Evolutionary conservation across 23 tunicate species (phyloP), one percentile per base, ranked within the genome.

Genomic region (Ascidia mentula): DNA sequence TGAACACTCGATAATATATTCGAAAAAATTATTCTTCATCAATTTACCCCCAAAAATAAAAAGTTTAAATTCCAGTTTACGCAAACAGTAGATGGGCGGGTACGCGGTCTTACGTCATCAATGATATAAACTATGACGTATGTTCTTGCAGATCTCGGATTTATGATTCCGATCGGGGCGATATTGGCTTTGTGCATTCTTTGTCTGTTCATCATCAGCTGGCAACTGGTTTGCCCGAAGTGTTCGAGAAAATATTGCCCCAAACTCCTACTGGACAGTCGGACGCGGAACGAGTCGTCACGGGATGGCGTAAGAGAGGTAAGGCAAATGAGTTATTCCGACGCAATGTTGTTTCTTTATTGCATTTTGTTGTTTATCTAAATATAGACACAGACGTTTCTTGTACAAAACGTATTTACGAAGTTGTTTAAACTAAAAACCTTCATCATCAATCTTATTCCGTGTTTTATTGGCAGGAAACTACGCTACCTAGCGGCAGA

Each of bases 81-180:
- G n/a, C n/a, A n/a, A n/a, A n/a, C n/a, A n/a, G n/a, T n/a, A n/a
- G n/a, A n/a, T n/a, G n/a, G n/a, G n/a, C n/a, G n/a, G n/a, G n/a
- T n/a, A n/a, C n/a, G n/a, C n/a, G n/a, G n/a, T n/a, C n/a, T 4
- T 71, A 71, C 74, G 74, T 18, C 74, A 71, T 18, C 74, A 9
- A 1, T 71, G 74, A 71, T 12, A 36, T 69, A 42, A 53, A 53
- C 24, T 53, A 53, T 28, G 7, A 9, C 24, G 1, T 53, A 28
- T 9, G 22, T 26, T 53, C 24, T 53, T 37, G 32, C 46, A 92
- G 97, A 92, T 77, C 85, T 92, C 18, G 97, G 97, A 31, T 92
- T 92, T 61, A 83, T 92, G 92, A 92, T 92, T 40, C 97, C 97
- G 0, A 92, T 92, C 33, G 97, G 97, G 3, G 97, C 97, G 3